Evolutionary conservation across 2,113 vertebrate genomes (phyloP), one percentile per base, ranked within the genome.

Genomic region (Podiceps cristatus): DNA sequence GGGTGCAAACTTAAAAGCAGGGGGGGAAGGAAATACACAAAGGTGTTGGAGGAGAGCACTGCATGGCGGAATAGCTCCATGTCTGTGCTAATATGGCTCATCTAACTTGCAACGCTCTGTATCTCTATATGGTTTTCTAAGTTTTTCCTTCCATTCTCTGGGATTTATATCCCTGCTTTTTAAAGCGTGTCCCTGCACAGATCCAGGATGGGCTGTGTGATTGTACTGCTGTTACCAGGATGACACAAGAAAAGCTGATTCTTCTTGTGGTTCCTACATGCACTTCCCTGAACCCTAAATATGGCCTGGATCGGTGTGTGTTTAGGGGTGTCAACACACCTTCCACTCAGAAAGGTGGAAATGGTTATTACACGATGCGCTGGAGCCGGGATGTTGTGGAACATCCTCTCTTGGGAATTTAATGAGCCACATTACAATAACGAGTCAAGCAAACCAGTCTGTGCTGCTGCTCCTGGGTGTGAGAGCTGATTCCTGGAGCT

Each of bases 341-440:
- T 89, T 86, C 82, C 22, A 12, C 50, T 8, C 71, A 20, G 87
- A 47, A 83, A 95, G 78, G 88, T 93, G 92, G 94, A 89, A 96
- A 75, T 72, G 40, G 60, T 97, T 91, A 91, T 97, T 97, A 83
- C 11, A 35, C 73, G 79, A 47, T 75, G 87, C 4, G 10, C 42
- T 81, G 93, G 47, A 91, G 68, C 88, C 28, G 67, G 91, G 89
- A 59, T 86, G 67, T 58, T 73, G 73, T 93, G 89, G 95, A 94
- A 52, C 72, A 67, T 91, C 72, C 67, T 97, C 74, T 92, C 74
- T 33, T 33, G 82, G 76, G 74, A 94, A 63, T 75, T 94, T 96
- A 96, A 97, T 88, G 92, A 97, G 86, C 59, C 63, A 33, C 56
- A 86, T 89, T 82, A 74, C 35, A 92, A 37, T 90, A 91, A 97